Conservation (phyloP, 2,797 vertebrate genomes). For the Menidia menidia region DNA sequence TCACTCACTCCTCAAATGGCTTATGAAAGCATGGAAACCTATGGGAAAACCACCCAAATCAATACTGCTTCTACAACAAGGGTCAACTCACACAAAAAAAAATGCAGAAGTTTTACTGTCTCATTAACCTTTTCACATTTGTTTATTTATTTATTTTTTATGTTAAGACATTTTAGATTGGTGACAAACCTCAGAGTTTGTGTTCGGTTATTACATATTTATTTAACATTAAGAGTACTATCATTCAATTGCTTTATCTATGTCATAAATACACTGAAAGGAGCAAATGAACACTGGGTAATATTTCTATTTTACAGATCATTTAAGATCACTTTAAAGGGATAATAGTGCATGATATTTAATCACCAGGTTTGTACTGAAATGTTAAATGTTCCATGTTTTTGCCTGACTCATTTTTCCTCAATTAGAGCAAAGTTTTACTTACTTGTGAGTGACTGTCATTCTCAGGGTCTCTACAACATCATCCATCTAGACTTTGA, state of each 20-base stretch:
- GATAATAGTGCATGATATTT: not conserved
- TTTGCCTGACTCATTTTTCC: not conserved
- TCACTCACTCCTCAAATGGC: slow-evolving; percentile 19
- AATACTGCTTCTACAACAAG: slow-evolving; percentile 17
- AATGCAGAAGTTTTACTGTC: not conserved
- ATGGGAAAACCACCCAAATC: slow-evolving; percentile 38
- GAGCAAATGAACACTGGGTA: not conserved
- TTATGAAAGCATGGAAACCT: slow-evolving; percentile 15
- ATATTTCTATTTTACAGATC: not conserved
- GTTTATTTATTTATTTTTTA: not conserved
- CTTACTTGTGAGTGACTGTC: not conserved
- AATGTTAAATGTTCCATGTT: not conserved
- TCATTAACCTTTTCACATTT: not conserved
- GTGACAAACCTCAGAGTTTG: not conserved
- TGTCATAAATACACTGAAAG: not conserved
- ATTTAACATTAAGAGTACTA: not conserved
- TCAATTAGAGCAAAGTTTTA: not conserved
- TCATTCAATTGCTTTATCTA: not conserved
- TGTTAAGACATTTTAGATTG: not conserved
- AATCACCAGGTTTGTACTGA: not conserved
- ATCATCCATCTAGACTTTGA: slow-evolving; percentile 98
- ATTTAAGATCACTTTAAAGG: not conserved
- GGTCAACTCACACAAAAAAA: not conserved
- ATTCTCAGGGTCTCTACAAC: slow-evolving; percentile 92
- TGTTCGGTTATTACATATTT: not conserved